Conservation (phyloP, 2,888 invertebrate genomes). For the Xanthia togata region DNA sequence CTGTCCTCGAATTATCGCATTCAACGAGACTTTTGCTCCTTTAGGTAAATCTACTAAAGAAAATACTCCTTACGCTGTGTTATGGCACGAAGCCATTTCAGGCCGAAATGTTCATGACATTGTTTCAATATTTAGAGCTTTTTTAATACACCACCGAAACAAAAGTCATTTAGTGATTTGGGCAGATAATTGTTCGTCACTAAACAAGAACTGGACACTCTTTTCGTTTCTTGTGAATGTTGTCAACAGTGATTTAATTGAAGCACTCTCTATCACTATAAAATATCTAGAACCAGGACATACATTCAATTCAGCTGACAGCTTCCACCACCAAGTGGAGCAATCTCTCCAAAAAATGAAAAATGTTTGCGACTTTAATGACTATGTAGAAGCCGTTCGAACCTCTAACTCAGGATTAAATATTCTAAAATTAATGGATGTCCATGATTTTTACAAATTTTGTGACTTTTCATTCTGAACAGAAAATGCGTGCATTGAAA, state of each 20-base stretch:
- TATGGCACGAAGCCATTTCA: constrained; percentile 3
- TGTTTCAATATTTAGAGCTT: background rate
- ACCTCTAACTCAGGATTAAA: too few relatives aligned
- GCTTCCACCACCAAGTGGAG: too few relatives aligned
- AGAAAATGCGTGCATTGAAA: too few relatives aligned
- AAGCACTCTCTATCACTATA: background rate
- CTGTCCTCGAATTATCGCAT: too few relatives aligned
- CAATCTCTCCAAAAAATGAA: too few relatives aligned
- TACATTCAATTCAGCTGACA: constrained; percentile 1
- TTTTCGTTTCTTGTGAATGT: constrained; percentile 8
- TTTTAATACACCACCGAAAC: background rate
- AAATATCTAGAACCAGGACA: background rate
- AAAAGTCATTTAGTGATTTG: background rate
- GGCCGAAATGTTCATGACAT: background rate
- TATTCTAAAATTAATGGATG: too few relatives aligned
- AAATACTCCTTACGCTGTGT: background rate
- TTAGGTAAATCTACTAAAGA: too few relatives aligned
- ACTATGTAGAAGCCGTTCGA: too few relatives aligned
- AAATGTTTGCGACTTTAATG: too few relatives aligned
- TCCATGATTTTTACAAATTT: too few relatives aligned
- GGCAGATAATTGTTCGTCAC: constrained; percentile 5
- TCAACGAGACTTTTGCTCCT: too few relatives aligned
- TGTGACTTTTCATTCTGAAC: too few relatives aligned
- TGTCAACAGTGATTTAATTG: constrained; percentile 1
- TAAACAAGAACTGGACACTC: constrained; percentile 2